Conservation (phyloP, 1,140 invertebrate genomes). For the Dysdera silvatica region DNA sequence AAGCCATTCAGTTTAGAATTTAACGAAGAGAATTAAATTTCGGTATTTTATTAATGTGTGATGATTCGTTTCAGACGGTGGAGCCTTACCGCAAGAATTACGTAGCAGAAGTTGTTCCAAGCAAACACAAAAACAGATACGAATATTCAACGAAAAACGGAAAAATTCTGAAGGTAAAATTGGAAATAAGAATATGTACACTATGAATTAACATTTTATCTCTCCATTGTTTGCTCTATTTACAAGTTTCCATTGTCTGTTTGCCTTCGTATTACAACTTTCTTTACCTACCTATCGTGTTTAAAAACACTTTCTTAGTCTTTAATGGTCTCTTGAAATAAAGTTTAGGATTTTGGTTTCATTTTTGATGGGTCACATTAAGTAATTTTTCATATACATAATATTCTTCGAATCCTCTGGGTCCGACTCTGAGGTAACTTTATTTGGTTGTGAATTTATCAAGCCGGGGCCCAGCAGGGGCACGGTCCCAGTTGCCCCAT, state of each 20-base stretch:
- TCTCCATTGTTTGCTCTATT: not conserved
- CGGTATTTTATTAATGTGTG: not conserved
- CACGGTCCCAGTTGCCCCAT: no score
- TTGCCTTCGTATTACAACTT: not conserved
- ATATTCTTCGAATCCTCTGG: no score
- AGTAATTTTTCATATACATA: no score
- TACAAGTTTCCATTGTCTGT: not conserved
- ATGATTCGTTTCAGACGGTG: not conserved
- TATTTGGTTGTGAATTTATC: no score
- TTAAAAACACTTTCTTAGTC: not conserved
- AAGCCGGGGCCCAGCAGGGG: no score
- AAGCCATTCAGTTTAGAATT: not conserved
- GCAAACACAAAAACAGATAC: slow-evolving; percentile 26
- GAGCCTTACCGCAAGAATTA: slow-evolving; percentile 24
- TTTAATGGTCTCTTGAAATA: not conserved
- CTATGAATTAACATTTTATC: not conserved
- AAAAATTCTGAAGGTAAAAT: slow-evolving; percentile 6
- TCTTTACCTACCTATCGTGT: not conserved
- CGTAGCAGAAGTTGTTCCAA: slow-evolving; percentile 18
- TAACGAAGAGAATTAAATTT: not conserved
- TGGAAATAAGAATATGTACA: not conserved
- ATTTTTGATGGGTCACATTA: not conserved
- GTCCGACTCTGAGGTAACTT: no score
- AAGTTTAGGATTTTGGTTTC: not conserved
- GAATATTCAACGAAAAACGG: slow-evolving; percentile 16